phyloP scores from a whole-genome alignment of 2,797 vertebrate species.

The Masticophis lateralis region DNA sequence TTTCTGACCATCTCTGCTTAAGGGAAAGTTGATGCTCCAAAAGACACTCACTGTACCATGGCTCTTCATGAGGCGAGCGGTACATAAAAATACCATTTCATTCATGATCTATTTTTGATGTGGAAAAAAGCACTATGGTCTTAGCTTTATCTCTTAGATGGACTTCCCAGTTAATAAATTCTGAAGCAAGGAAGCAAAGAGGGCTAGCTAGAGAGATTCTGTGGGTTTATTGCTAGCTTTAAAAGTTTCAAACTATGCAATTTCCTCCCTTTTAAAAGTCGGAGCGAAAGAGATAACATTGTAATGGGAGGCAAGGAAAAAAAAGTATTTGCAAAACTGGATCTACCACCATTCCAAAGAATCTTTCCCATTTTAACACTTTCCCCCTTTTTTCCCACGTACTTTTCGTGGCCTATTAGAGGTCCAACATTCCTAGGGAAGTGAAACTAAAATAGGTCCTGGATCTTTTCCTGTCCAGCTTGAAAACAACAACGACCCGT shows the following conservation, averaged over 20 bases:
- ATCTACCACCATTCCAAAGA: slow-evolving; percentile 52
- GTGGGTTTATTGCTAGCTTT: slow-evolving; percentile 62
- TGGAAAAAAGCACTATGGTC: not conserved
- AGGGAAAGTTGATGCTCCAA: not conserved
- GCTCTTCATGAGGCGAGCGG: not conserved
- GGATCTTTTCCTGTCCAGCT: not conserved
- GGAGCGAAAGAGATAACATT: slow-evolving; percentile 69
- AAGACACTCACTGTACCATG: not conserved
- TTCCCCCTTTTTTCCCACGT: not conserved
- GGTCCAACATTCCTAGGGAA: not conserved
- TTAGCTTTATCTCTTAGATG: slow-evolving; percentile 28
- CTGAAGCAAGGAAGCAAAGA: slow-evolving; percentile 6
- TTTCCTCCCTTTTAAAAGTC: slow-evolving; percentile 74
- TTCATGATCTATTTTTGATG: slow-evolving; percentile 4
- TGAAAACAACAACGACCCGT: not conserved
- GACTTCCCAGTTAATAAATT: slow-evolving; percentile 56
- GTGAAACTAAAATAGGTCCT: not conserved
- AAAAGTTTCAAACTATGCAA: slow-evolving; percentile 53
- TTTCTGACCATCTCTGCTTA: not conserved
- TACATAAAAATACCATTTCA: slow-evolving; percentile 2
- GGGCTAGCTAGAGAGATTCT: slow-evolving; percentile 10
- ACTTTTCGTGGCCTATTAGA: not conserved
- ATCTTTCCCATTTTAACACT: slow-evolving; percentile 34
- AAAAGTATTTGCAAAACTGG: slow-evolving; percentile 47
- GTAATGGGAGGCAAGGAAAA: slow-evolving; percentile 50